These are phyloP conservation scores for Anhinga rufa DNA, from an alignment of 2,113 vertebrate genomes.

Conservation along the genomic window DNA sequence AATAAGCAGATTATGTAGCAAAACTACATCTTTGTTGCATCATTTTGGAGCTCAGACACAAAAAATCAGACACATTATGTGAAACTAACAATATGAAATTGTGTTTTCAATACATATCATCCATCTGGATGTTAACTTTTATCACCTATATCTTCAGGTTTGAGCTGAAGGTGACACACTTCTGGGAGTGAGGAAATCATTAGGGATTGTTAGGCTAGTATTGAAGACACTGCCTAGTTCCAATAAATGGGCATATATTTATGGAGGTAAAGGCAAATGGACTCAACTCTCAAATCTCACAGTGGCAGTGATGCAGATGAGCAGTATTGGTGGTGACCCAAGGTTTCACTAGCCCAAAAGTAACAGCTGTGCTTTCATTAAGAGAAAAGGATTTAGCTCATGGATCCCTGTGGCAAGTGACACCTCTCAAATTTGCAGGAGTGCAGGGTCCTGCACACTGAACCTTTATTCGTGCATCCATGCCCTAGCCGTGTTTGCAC, in stretches of 20 bases:
- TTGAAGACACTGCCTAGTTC: neutral
- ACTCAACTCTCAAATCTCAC: neutral
- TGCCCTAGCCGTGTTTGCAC: neutral
- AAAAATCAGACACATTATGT: conserved; percentile 10
- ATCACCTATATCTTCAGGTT: neutral
- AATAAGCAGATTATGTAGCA: conserved; percentile 43
- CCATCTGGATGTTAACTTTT: neutral
- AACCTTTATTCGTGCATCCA: neutral
- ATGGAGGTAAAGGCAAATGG: neutral
- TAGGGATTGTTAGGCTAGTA: neutral
- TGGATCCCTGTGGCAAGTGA: neutral
- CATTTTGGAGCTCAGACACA: conserved; percentile 25
- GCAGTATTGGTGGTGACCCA: neutral
- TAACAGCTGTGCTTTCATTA: neutral
- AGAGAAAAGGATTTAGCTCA: neutral
- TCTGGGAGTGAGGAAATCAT: neutral
- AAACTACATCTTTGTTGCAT: conserved; percentile 9
- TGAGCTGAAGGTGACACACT: neutral
- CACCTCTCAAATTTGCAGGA: neutral
- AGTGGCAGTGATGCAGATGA: neutral
- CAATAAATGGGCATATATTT: neutral
- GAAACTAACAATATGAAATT: neutral
- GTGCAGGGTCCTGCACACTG: neutral
- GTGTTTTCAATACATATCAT: neutral
- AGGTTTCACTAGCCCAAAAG: neutral